Evolutionary conservation across 2,888 invertebrate genomes (phyloP), one percentile per base, ranked within the genome.

Genomic region (Parelbella ahira): DNA sequence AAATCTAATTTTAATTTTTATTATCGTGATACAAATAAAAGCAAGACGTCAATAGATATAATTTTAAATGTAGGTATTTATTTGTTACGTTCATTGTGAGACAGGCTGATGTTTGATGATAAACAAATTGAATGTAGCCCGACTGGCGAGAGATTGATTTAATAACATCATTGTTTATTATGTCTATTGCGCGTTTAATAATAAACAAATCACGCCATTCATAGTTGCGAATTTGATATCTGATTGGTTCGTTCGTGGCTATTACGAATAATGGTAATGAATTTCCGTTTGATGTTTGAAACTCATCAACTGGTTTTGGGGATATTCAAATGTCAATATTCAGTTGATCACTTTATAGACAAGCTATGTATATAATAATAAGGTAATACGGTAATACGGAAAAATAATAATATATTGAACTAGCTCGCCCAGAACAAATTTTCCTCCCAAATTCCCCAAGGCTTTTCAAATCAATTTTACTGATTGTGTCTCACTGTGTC

Each of bases 261-360:
- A 39, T 39, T 20, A 39, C 12, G 25, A 32, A 11, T 39, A 32
- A 41, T 41, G 13, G 13, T 41, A 41, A 33, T 28, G 41, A 21
- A 41, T 41, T 33, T 41, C 41, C 33, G 41, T 41, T 41, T 24
- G 27, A 15, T 27, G 21, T 41, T 41, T 41, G 20, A 27, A 12
- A 20, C 7, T 9, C 13, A 27, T 33, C 19, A 21, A 27, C 33
- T 38, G 38, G 38, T 38, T 33, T 33, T 33, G 8, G 13, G 32
- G 18, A 10, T 23, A 18, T 20, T 23, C 8, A 28, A 28, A 28
- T 37, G 15, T 15, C 4, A 15, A 2, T 15, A 15, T 15, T 15
- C n/a, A n/a, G n/a, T n/a, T n/a, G n/a, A n/a, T n/a, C n/a, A n/a
- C n/a, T n/a, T n/a, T n/a, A n/a, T n/a, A n/a, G n/a, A n/a, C n/a